These are phyloP conservation scores for Adelges cooleyi DNA, from an alignment of 1,140 invertebrate species.

Conservation along the genomic window DNA sequence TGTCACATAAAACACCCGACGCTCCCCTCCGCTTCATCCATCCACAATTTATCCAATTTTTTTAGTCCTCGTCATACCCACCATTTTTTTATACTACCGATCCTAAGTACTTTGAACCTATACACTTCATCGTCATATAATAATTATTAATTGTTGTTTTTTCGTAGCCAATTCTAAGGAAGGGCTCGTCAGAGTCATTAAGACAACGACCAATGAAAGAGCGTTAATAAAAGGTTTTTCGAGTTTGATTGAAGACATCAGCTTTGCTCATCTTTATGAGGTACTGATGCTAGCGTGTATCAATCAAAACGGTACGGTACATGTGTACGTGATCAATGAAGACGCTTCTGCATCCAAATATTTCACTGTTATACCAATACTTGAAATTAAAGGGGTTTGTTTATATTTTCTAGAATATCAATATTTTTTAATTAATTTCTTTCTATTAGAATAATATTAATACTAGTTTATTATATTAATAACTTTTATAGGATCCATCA, in stretches of 20 bases:
- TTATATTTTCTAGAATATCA: neutral
- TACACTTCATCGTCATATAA: too few species aligned
- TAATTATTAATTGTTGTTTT: neutral
- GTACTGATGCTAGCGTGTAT: constrained; percentile 72
- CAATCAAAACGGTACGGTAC: constrained; percentile 69
- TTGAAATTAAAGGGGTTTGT: constrained; percentile 25
- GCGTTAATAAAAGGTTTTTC: constrained; percentile 75
- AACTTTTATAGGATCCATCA: constrained; percentile 20
- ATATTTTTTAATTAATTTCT: neutral
- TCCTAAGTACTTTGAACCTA: too few species aligned
- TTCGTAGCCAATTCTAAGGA: neutral
- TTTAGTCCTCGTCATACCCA: too few species aligned
- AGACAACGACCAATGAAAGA: constrained; percentile 57
- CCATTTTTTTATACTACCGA: too few species aligned
- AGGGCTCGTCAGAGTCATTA: constrained; percentile 52
- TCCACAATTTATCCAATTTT: too few species aligned
- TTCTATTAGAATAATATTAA: neutral
- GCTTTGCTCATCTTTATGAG: constrained; percentile 69
- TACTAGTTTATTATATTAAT: neutral
- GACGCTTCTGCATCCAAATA: neutral
- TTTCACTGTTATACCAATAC: neutral
- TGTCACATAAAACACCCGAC: too few species aligned
- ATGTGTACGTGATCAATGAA: constrained; percentile 21
- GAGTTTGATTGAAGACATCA: constrained; percentile 72
- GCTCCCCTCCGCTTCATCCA: too few species aligned